These are phyloP conservation scores for Amblyjoppa fuscipennis DNA, from an alignment of 2,888 invertebrate genomes.

Conservation along the genomic window DNA sequence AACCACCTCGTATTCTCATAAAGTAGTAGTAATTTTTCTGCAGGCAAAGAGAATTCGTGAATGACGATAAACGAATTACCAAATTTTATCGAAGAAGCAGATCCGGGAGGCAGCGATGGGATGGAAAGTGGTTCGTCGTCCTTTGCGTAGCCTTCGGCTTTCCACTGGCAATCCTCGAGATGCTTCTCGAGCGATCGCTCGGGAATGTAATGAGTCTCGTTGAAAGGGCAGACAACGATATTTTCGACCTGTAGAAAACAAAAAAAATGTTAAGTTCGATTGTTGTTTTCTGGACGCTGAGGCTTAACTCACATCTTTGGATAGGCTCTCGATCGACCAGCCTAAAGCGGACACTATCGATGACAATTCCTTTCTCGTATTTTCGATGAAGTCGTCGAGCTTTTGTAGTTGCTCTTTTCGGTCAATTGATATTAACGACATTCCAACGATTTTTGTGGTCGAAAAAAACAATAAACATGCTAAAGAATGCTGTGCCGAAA, in stretches of 20 bases:
- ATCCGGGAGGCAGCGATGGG: conserved; percentile 76
- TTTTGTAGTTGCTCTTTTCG: conserved; percentile 70
- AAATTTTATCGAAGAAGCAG: conserved; percentile 62
- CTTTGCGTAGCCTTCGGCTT: conserved; percentile 85
- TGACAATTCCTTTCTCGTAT: conserved; percentile 69
- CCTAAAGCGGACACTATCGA: conserved; percentile 69
- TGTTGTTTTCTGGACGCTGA: neutral
- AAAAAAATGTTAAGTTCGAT: conserved; percentile 9
- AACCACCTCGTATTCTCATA: no score
- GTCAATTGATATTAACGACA: conserved; percentile 39
- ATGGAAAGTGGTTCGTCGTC: conserved; percentile 85
- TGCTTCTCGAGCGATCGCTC: conserved; percentile 84
- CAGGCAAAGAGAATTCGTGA: no score
- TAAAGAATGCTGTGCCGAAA: neutral
- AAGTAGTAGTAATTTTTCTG: no score
- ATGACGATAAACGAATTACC: neutral
- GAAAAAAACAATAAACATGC: neutral
- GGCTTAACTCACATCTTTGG: conserved; percentile 71
- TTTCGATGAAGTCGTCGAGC: conserved; percentile 71
- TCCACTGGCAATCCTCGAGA: conserved; percentile 85
- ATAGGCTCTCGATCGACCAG: conserved; percentile 74
- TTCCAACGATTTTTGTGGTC: conserved; percentile 2
- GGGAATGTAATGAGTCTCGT: conserved; percentile 85
- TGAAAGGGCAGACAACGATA: conserved; percentile 84
- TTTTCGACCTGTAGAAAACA: conserved; percentile 74